Evolutionary conservation across 2,888 invertebrate species (phyloP), one percentile per base, ranked within the genome.

Genomic region (Prosopocoilus inquinatus): DNA sequence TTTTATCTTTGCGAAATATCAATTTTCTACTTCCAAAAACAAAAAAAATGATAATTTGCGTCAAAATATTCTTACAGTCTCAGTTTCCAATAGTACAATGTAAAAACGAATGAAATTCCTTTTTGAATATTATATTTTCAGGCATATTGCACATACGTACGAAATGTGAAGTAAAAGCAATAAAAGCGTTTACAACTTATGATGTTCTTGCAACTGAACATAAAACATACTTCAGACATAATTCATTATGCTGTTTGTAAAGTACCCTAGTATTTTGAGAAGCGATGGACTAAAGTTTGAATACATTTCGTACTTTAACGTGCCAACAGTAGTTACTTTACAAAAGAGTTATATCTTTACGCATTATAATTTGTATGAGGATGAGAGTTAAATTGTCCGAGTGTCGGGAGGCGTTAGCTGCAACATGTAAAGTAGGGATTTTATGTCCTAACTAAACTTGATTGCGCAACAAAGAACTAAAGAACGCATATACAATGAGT

Each of bases 191-290:
- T 63, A 60, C 63, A 66, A 63, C 60, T 65, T 63, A 64, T 62
- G 64, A 63, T 55, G 58, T 51, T 57, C 58, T 55, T 52, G 60
- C 52, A 62, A 64, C 62, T 64, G 65, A 61, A 58, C 50, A 50
- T 60, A 55, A 59, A 61, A 60, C 58, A 61, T 66, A 66, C 63
- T 64, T 61, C 59, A 53, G 51, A 58, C 59, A 60, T 63, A 64
- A 64, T 65, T 67, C 64, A 67, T 67, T 64, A 62, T 48, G 61
- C 61, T 64, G 65, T 63, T 63, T 62, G 60, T 62, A 60, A 62
- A 64, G 63, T 61, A 63, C 63, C 62, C 65, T 53, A 60, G 48
- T 59, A 64, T 64, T 65, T 62, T 47, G 59, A n/a, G n/a, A 48
- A 35, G 16, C 41, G 4, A 50, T 13, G 50, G 13, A 35, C 47